A percentile compares a stretch with the other conserved stretches of the same genome.
phyloP scores from a whole-genome alignment of 2,888 invertebrate species.

The Spatulosminthurus flaviceps region DNA sequence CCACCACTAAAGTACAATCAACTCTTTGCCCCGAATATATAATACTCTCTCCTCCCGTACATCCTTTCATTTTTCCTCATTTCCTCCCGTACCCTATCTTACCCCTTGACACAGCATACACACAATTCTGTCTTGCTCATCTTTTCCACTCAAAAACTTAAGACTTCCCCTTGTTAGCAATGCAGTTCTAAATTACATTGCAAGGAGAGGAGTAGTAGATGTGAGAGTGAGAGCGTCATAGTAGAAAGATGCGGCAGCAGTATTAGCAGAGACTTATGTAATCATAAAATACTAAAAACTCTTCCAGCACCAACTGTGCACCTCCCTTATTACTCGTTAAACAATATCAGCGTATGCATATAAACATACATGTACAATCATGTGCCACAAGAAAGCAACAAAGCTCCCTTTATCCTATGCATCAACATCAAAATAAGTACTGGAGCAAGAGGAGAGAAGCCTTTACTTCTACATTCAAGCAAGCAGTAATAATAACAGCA shows the following conservation, averaged over 20 bases:
- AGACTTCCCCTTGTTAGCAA: constrained; percentile 16
- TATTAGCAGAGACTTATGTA: not conserved
- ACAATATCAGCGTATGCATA: not conserved
- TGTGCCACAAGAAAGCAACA: too few relatives aligned
- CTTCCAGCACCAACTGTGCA: constrained; percentile 18
- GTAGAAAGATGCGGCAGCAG: too few relatives aligned
- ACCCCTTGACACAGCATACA: too few relatives aligned
- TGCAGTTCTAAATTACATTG: not conserved
- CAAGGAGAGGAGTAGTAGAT: too few relatives aligned
- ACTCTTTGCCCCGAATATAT: not conserved
- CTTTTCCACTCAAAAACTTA: constrained; percentile 10
- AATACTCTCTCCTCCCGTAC: not conserved
- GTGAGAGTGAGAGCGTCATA: too few relatives aligned
- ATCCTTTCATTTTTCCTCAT: not conserved
- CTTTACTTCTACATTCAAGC: too few relatives aligned
- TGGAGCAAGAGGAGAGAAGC: too few relatives aligned
- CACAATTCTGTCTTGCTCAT: constrained; percentile 11
- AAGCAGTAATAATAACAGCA: not conserved
- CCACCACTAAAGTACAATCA: not conserved
- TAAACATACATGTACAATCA: not conserved
- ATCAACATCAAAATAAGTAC: too few relatives aligned
- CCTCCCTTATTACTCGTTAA: not conserved
- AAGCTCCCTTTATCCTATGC: too few relatives aligned
- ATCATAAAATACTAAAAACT: constrained; percentile 13
- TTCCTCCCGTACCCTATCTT: constrained; percentile 4